Evolutionary conservation across 1,140 invertebrate genomes (phyloP).

Genomic region (Teleogryllus occipitalis): DNA sequence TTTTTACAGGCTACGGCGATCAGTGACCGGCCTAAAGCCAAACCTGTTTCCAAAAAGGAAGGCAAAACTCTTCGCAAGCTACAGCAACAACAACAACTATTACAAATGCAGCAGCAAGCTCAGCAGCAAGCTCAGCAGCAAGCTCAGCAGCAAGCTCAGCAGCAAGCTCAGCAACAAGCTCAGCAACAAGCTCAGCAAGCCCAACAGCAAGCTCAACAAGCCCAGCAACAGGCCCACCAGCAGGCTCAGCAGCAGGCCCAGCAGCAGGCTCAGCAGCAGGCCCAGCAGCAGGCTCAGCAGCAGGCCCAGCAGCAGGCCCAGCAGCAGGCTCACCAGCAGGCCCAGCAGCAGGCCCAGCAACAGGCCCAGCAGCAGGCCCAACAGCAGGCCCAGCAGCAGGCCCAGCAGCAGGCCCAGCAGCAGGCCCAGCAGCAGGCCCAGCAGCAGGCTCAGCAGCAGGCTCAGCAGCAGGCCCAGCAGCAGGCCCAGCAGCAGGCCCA

Average conservation of each 20-base stretch:
- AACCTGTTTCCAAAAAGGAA: constrained; percentile 68
- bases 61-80: constrained; percentile 48
- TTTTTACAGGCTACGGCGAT: constrained; percentile 58
- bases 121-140: constrained; percentile 19
- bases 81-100: constrained; percentile 29
- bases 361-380: not conserved
- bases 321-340: not conserved
- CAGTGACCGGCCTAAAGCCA: constrained; percentile 69
- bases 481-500: not conserved
- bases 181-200: constrained; percentile 14
- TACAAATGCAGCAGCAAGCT: constrained; percentile 15
- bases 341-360: constrained; percentile 21
- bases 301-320: constrained; percentile 29
- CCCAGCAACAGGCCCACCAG: not conserved
- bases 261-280: not conserved
- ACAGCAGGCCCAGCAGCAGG: not conserved
- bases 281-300: not conserved
- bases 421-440: not conserved
- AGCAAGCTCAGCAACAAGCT: not conserved
- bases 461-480: constrained; percentile 6
- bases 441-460: not conserved
- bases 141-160: not conserved
- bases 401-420: constrained; percentile 16
- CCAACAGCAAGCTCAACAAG: constrained; percentile 1
- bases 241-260: constrained; percentile 5